phyloP scores from a whole-genome alignment of 2,888 invertebrate species.

The Melanchra persicariae region DNA sequence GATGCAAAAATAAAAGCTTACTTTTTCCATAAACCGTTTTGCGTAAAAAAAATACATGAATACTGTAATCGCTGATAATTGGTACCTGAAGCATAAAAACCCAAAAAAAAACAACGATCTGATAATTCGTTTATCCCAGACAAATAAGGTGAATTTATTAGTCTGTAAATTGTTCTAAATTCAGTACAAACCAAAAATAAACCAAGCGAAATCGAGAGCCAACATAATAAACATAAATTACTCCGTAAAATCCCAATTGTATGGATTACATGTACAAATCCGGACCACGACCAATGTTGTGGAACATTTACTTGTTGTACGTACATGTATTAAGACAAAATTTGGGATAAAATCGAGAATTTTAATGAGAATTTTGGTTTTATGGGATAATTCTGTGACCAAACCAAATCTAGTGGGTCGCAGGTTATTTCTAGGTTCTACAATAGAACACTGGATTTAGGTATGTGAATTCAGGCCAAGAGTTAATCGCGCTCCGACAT shows the following conservation, averaged over 20 bases:
- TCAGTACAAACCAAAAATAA: conserved; percentile 49
- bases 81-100: neutral
- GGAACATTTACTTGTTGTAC: conserved; percentile 43
- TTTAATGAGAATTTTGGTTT: neutral
- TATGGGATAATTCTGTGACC: neutral
- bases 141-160: conserved; percentile 40
- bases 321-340: conserved; percentile 29
- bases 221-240: conserved; percentile 63
- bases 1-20: neutral
- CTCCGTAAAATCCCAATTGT: conserved; percentile 55
- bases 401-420: neutral
- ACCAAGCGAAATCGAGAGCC: conserved; percentile 47
- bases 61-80: conserved; percentile 21
- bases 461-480: too few relatives aligned
- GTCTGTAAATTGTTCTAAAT: conserved; percentile 41
- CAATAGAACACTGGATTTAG: too few relatives aligned
- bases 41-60: conserved; percentile 5
- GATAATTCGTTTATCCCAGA: conserved; percentile 37
- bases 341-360: conserved; percentile 10
- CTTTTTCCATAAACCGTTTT: neutral
- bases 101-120: conserved; percentile 8
- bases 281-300: conserved; percentile 46
- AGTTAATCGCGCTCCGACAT: too few relatives aligned
- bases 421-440: too few relatives aligned
- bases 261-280: conserved; percentile 60